Percentiles rank a stretch among this genome's conserved stretches.
These are phyloP conservation scores for Botia almorhae DNA, from an alignment of 2,797 vertebrate genomes.

Conservation along the genomic window DNA sequence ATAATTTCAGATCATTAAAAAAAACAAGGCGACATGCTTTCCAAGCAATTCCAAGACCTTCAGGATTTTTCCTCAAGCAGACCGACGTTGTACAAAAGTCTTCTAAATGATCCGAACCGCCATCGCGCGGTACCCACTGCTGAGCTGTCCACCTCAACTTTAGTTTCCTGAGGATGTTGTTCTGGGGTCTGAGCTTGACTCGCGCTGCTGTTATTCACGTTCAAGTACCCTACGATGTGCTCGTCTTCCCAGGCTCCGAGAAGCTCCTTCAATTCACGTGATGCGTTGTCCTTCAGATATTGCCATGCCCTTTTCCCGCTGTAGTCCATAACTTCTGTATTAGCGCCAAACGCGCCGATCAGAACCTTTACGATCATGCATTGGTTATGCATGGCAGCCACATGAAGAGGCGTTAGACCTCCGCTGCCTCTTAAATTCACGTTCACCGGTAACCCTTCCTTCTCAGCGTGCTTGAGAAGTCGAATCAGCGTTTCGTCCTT, in stretches of 20 bases:
- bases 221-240: constrained; percentile 60
- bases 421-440: constrained; percentile 87
- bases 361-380: constrained; percentile 89
- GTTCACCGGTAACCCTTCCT: constrained; percentile 71
- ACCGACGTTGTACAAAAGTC: constrained; percentile 64
- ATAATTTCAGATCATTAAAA: no score
- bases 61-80: constrained; percentile 56
- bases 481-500: constrained; percentile 82
- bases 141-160: constrained; percentile 7
- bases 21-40: no score
- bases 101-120: constrained; percentile 67
- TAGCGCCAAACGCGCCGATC: constrained; percentile 90
- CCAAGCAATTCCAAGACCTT: not conserved
- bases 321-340: constrained; percentile 87
- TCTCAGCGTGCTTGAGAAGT: constrained; percentile 78
- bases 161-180: not conserved
- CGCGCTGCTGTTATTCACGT: constrained; percentile 82
- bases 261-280: constrained; percentile 86
- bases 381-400: constrained; percentile 89
- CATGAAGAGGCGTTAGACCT: constrained; percentile 88
- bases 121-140: constrained; percentile 49
- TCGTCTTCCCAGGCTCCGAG: constrained; percentile 85
- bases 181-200: not conserved
- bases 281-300: constrained; percentile 79
- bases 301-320: constrained; percentile 89